These are phyloP conservation scores for Rhopalosiphum padi DNA, from an alignment of 1,140 invertebrate species.

Conservation along the genomic window DNA sequence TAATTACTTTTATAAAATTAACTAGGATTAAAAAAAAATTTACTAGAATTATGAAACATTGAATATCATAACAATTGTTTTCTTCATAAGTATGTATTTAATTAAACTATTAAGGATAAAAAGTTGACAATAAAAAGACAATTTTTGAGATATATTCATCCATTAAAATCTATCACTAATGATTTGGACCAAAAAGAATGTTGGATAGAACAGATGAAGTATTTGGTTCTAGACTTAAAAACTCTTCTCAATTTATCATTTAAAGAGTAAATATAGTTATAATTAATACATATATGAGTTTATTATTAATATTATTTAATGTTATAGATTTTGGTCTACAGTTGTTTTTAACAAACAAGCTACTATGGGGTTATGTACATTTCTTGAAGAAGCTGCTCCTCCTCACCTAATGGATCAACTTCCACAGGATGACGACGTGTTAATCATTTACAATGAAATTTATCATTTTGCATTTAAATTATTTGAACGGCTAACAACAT, in stretches of 20 bases:
- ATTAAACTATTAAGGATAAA: slow-evolving; percentile 11
- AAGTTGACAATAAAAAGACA: slow-evolving; percentile 39
- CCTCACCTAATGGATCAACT: slow-evolving; percentile 37
- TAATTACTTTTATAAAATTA: background rate
- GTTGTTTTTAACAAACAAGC: slow-evolving; percentile 38
- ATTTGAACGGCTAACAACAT: slow-evolving; percentile 14
- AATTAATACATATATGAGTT: background rate
- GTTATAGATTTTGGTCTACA: slow-evolving; percentile 52
- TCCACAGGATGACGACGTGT: slow-evolving; percentile 11
- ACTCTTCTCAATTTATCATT: slow-evolving; percentile 42
- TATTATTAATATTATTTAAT: background rate
- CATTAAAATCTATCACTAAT: slow-evolving; percentile 41
- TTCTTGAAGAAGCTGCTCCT: slow-evolving; percentile 45
- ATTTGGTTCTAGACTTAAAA: slow-evolving; percentile 40
- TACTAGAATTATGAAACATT: background rate
- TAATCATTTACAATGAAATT: slow-evolving; percentile 31
- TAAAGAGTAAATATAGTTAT: slow-evolving; percentile 12
- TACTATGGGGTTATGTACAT: slow-evolving; percentile 37
- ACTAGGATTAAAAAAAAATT: background rate
- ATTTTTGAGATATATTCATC: slow-evolving; percentile 46
- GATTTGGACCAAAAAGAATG: slow-evolving; percentile 33
- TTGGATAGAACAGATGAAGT: slow-evolving; percentile 52
- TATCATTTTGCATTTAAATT: slow-evolving; percentile 40
- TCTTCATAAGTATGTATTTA: background rate
- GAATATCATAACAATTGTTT: background rate